Conservation (phyloP, 2,888 invertebrate species). For the Urechis unicinctus region DNA sequence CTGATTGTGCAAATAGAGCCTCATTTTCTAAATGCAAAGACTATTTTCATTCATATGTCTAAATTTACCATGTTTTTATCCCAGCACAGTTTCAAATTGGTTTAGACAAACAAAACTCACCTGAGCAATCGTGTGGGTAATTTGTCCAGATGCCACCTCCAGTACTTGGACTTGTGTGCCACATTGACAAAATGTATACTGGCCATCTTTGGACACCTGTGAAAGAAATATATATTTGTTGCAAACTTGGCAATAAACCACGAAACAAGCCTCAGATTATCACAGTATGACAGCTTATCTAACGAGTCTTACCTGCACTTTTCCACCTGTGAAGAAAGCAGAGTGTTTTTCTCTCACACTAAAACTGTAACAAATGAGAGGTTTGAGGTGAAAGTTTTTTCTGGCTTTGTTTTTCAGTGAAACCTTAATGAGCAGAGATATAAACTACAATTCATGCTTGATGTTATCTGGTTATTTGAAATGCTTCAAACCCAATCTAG, state of each 20-base stretch:
- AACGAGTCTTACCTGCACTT: conserved; percentile 43
- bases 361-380: conserved; percentile 41
- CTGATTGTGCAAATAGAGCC: no score
- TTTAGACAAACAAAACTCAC: conserved; percentile 16
- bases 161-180: conserved; percentile 66
- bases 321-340: conserved; percentile 48
- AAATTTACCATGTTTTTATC: no score
- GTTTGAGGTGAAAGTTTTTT: no score
- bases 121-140: conserved; percentile 42
- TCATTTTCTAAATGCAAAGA: no score
- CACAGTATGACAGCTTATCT: no score
- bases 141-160: conserved; percentile 62
- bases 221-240: conserved; percentile 11
- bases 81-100: no score
- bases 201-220: conserved; percentile 55
- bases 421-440: no score
- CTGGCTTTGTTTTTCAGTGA: no score
- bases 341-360: conserved; percentile 38
- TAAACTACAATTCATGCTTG: no score
- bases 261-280: not conserved
- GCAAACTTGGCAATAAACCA: no score
- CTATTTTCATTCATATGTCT: not conserved
- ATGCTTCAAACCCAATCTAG: no score
- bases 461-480: no score
- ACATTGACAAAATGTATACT: conserved; percentile 70